These are phyloP conservation scores for Drosophila kuntzei DNA, from an alignment of 2,888 invertebrate species.

Conservation along the genomic window DNA sequence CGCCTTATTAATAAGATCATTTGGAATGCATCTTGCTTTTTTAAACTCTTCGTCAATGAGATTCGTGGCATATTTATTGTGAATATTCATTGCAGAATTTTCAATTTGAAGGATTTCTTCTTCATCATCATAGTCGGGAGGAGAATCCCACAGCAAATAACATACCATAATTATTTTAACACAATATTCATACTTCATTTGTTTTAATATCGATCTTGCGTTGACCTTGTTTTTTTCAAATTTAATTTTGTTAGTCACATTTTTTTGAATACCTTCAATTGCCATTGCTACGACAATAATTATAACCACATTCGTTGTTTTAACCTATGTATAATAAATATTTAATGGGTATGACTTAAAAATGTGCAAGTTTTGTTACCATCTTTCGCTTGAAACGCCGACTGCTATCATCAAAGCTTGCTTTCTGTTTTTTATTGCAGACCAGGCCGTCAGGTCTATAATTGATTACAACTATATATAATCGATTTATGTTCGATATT, in stretches of 20 bases:
- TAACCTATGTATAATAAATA: constrained; percentile 4
- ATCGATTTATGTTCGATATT: background rate
- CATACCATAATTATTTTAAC: constrained; percentile 40
- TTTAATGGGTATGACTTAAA: background rate
- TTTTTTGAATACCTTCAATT: background rate
- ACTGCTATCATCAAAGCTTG: background rate
- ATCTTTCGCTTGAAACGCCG: background rate
- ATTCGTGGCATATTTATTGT: background rate
- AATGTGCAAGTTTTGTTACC: constrained; percentile 10
- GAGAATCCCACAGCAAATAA: constrained; percentile 23
- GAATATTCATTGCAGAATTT: background rate
- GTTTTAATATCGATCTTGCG: background rate
- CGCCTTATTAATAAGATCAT: background rate
- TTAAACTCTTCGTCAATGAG: background rate
- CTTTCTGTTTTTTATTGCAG: background rate
- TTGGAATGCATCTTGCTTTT: constrained; percentile 27
- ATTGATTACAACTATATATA: constrained; percentile 3
- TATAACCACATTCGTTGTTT: background rate
- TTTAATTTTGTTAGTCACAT: background rate
- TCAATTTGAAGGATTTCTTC: background rate
- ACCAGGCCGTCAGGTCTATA: background rate
- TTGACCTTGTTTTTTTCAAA: background rate
- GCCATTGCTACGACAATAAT: background rate
- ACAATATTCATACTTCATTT: constrained; percentile 27
- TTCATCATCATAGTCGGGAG: constrained; percentile 16